Evolutionary conservation across 2,797 vertebrate genomes (phyloP).

Genomic region (Enteromius radiatus): DNA sequence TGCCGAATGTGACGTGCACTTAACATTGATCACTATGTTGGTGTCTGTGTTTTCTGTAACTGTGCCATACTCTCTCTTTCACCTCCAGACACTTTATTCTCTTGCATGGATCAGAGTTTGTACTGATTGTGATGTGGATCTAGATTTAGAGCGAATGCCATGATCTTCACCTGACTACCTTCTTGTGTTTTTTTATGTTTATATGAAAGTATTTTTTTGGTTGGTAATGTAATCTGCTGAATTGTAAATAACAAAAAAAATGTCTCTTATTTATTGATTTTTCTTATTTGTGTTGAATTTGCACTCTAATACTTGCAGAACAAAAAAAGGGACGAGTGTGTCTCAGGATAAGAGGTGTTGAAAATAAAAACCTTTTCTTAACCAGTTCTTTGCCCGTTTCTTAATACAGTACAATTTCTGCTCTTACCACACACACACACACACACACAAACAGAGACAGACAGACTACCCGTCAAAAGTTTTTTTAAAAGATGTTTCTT

Average conservation of each 20-base stretch:
- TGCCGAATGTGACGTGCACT: conserved; percentile 42
- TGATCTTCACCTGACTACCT: conserved; percentile 50
- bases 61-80: conserved; percentile 64
- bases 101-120: conserved; percentile 69
- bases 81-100: conserved; percentile 30
- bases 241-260: conserved; percentile 75
- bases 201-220: conserved; percentile 55
- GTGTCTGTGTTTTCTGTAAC: conserved; percentile 40
- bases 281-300: conserved; percentile 77
- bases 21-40: conserved; percentile 40
- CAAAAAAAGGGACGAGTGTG: conserved; percentile 76
- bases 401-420: neutral
- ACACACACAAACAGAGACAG: too few species aligned
- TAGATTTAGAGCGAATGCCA: conserved; percentile 45
- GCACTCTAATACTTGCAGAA: conserved; percentile 75
- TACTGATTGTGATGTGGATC: conserved; percentile 61
- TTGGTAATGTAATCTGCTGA: conserved; percentile 62
- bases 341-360: conserved; percentile 75
- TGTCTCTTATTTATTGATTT: conserved; percentile 78
- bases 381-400: conserved; percentile 21
- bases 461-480: too few species aligned
- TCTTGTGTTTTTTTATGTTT: conserved; percentile 57
- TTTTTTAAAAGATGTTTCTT: too few species aligned
- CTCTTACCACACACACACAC: neutral
- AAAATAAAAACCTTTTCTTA: conserved; percentile 80